Percentiles rank a stretch among this genome's conserved stretches.
These are phyloP conservation scores for Uria aalge DNA, from an alignment of 2,113 vertebrate species.

Conservation along the genomic window DNA sequence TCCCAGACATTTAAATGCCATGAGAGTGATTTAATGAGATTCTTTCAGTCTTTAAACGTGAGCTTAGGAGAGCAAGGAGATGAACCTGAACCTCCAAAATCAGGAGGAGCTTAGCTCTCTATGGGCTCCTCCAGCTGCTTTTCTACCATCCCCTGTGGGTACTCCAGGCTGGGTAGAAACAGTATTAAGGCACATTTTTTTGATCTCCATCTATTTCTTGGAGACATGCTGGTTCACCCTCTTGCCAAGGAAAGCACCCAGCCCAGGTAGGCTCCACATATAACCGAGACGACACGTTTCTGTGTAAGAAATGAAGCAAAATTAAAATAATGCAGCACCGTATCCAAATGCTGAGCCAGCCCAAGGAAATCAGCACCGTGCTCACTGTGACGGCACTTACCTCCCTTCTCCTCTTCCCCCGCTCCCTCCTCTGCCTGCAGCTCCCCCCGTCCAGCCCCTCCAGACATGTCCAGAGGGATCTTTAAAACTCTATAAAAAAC, in stretches of 20 bases:
- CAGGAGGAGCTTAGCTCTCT: neutral
- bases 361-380: neutral
- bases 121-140: neutral
- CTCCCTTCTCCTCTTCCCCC: neutral
- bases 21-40: neutral
- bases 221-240: neutral
- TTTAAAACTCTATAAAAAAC: constrained; percentile 73
- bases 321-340: neutral
- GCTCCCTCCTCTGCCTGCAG: neutral
- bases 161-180: neutral
- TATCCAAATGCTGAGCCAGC: neutral
- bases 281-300: rapidly evolving
- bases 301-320: neutral
- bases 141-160: neutral
- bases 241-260: neutral
- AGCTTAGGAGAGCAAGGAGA: neutral
- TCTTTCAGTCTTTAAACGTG: neutral
- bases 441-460: neutral
- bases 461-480: constrained; percentile 31
- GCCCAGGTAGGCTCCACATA: neutral
- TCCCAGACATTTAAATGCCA: neutral
- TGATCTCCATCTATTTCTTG: neutral
- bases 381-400: neutral
- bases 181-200: neutral
- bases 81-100: neutral